phyloP scores from a whole-genome alignment of 2,113 vertebrate genomes.

The Casuarius casuarius region DNA sequence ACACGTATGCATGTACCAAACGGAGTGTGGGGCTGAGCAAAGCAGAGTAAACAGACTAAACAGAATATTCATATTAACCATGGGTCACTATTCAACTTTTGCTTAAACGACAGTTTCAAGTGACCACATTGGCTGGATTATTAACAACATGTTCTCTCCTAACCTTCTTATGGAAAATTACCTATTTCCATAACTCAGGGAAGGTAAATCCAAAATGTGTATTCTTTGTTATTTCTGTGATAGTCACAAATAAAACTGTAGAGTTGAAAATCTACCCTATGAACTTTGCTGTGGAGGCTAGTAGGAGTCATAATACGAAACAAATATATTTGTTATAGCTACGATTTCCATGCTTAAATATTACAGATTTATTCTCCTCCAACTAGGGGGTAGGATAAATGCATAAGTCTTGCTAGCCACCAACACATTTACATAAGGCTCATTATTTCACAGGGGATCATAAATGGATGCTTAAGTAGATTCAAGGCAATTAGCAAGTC shows the following conservation, averaged over 20 bases:
- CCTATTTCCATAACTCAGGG: background rate
- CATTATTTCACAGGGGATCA: background rate
- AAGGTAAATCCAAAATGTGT: background rate
- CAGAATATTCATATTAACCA: conserved; percentile 28
- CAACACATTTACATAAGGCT: background rate
- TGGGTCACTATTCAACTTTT: conserved; percentile 21
- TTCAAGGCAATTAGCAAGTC: background rate
- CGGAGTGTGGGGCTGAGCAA: fast-evolving
- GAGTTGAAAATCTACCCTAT: background rate
- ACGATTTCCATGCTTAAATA: background rate
- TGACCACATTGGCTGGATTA: conserved; percentile 2
- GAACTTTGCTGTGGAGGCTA: background rate
- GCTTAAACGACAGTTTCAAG: conserved; percentile 20
- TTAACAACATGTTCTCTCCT: background rate
- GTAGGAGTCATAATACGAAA: background rate
- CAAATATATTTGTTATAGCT: background rate
- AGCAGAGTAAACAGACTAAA: background rate
- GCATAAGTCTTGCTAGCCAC: background rate
- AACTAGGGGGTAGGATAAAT: background rate
- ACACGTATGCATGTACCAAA: fast-evolving
- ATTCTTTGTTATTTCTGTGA: background rate
- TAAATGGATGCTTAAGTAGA: background rate
- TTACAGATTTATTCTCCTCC: background rate
- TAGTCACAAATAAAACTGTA: background rate
- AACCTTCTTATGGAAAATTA: background rate